A percentile compares a stretch with the other conserved stretches of the same genome.
phyloP scores from a whole-genome alignment of 2,797 vertebrate genomes.

The Anabas testudineus region DNA sequence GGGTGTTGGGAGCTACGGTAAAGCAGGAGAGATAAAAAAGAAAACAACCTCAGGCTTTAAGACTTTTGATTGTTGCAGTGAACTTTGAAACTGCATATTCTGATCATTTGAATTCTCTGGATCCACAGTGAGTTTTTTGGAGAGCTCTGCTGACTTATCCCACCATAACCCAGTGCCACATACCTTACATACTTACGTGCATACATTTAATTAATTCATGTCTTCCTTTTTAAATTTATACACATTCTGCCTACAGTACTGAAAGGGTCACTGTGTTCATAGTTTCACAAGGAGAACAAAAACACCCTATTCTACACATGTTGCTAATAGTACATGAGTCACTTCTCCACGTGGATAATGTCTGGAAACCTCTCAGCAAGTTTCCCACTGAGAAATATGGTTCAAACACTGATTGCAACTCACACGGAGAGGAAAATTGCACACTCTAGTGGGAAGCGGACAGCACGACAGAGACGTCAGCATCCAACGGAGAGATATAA shows the following conservation, averaged over 20 bases:
- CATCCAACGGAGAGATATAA: neutral
- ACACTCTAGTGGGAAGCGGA: slow-evolving; percentile 56
- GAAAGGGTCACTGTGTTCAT: slow-evolving; percentile 14
- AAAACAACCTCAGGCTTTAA: neutral
- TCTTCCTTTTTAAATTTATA: neutral
- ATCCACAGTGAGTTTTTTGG: too few species aligned
- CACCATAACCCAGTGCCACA: too few species aligned
- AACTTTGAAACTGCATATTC: too few species aligned
- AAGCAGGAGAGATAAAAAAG: neutral
- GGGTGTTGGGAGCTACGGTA: neutral
- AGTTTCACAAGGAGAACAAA: slow-evolving; percentile 2
- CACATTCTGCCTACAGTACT: slow-evolving; percentile 7
- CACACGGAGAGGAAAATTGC: slow-evolving; percentile 29
- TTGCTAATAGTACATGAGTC: neutral
- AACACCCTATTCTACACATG: neutral
- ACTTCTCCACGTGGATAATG: neutral
- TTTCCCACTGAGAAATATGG: slow-evolving; percentile 1
- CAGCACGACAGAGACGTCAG: slow-evolving; percentile 22
- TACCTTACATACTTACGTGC: too few species aligned
- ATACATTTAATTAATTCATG: neutral
- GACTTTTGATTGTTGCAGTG: neutral
- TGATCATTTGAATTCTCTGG: too few species aligned
- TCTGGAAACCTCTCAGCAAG: slow-evolving; percentile 7
- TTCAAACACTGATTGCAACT: neutral
- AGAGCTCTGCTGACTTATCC: too few species aligned